These are phyloP conservation scores for Dasyornis broadbenti DNA, from an alignment of 2,113 vertebrate genomes.

Conservation along the genomic window DNA sequence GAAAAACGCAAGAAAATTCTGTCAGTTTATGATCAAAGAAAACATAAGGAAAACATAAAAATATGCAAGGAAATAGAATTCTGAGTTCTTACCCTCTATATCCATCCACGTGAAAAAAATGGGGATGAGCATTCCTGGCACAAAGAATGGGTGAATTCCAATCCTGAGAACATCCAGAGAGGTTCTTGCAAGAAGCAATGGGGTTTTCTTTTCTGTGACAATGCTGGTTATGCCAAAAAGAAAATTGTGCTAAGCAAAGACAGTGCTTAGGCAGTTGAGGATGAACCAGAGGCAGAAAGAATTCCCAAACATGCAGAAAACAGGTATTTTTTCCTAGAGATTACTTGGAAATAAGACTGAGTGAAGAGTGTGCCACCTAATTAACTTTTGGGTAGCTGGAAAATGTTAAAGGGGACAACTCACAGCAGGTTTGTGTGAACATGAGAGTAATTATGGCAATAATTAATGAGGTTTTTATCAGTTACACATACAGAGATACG, in stretches of 20 bases:
- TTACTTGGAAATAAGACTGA: background rate
- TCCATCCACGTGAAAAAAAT: background rate
- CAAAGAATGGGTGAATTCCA: background rate
- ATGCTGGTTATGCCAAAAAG: background rate
- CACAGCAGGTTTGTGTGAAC: background rate
- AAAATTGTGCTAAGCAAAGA: background rate
- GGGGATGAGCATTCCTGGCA: background rate
- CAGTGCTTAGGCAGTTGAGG: background rate
- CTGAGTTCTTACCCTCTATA: slow-evolving; percentile 27
- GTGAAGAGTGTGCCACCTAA: background rate
- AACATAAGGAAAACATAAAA: background rate
- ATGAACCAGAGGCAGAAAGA: background rate
- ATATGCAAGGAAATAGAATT: background rate
- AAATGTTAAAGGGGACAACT: background rate
- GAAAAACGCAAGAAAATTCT: background rate
- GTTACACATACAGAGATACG: background rate
- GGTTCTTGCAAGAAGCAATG: background rate
- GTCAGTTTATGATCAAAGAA: background rate
- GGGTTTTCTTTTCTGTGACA: background rate
- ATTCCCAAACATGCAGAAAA: background rate
- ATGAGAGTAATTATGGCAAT: background rate
- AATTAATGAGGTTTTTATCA: background rate
- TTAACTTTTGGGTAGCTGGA: background rate
- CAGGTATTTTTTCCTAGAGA: background rate
- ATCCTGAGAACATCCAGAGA: background rate